phyloP scores from a whole-genome alignment of 2,113 vertebrate genomes.

The Callipepla californica region DNA sequence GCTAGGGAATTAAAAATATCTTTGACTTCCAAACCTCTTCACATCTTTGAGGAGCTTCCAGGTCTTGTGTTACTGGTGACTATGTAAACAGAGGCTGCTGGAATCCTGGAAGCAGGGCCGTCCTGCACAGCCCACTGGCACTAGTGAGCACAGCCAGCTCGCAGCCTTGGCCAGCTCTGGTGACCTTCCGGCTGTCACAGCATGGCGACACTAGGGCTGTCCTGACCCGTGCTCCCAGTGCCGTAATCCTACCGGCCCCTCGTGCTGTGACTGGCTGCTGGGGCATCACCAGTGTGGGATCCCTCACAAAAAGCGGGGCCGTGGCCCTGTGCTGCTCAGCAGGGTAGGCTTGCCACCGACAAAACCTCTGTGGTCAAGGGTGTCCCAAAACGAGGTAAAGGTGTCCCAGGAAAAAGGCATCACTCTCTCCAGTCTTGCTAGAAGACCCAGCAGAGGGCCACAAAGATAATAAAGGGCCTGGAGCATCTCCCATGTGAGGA shows the following conservation, averaged over 20 bases:
- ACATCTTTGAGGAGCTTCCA: conserved; percentile 3
- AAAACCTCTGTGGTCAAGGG: neutral
- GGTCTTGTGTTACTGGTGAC: neutral
- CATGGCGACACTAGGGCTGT: fast-evolving
- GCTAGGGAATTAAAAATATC: neutral
- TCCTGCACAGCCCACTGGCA: fast-evolving
- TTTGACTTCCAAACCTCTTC: conserved; percentile 19
- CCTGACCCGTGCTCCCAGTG: neutral
- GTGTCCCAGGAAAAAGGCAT: neutral
- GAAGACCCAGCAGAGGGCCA: neutral
- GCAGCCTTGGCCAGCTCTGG: neutral
- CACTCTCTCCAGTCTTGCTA: neutral
- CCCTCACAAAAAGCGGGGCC: neutral
- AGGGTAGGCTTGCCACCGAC: neutral
- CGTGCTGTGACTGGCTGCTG: neutral
- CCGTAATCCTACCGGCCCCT: neutral
- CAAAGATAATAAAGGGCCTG: no score
- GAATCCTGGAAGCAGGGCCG: neutral
- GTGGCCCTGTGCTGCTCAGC: neutral
- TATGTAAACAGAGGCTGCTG: neutral
- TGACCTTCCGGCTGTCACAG: neutral
- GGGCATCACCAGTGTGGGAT: neutral
- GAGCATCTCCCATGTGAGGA: no score
- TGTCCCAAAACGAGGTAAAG: neutral
- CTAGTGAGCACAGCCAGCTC: neutral